Conservation (phyloP, 2,797 vertebrate species). For the Silurus aristotelis region DNA sequence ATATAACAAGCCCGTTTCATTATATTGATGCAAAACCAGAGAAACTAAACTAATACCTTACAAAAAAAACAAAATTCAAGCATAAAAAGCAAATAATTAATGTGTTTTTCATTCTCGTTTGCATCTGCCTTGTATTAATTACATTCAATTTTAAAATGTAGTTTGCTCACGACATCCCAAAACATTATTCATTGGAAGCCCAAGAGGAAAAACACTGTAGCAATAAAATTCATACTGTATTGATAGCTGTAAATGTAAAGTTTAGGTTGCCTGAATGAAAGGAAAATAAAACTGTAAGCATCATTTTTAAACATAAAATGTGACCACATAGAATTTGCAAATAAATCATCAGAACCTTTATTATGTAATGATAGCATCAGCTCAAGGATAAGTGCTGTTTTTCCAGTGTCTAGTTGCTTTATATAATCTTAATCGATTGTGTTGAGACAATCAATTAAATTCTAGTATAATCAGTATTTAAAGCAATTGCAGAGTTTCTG, state of each 20-base stretch:
- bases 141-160: neutral
- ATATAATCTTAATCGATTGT: conserved; percentile 23
- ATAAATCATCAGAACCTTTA: conserved; percentile 10
- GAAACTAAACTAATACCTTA: too few species aligned
- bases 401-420: conserved; percentile 19
- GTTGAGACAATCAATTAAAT: conserved; percentile 35
- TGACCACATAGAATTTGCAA: neutral
- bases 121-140: neutral
- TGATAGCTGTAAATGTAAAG: neutral
- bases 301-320: neutral
- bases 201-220: neutral
- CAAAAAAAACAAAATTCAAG: too few species aligned
- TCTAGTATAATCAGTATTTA: conserved; percentile 36
- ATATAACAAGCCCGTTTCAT: neutral
- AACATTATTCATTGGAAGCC: neutral
- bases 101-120: neutral
- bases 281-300: neutral
- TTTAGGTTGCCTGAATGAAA: neutral
- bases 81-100: neutral
- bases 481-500: conserved; percentile 35
- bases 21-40: too few species aligned
- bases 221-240: neutral
- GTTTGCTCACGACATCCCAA: neutral
- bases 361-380: neutral
- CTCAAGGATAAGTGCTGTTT: conserved; percentile 16